Conservation (phyloP, 2,797 vertebrate species). For the Coregonus suidteri region DNA sequence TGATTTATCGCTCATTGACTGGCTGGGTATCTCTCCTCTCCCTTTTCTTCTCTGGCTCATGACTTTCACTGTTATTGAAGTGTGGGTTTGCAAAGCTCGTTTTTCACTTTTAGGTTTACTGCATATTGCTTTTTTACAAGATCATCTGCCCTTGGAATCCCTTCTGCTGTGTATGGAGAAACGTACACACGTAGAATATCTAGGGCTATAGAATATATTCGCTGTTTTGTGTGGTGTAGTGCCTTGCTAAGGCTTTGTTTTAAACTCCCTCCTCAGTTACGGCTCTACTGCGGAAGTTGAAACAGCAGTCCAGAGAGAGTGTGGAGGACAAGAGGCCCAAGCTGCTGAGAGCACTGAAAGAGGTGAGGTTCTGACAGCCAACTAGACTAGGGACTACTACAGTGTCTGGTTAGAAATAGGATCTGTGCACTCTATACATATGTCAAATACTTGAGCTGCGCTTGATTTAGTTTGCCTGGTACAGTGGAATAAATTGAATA, state of each 20-base stretch:
- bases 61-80: not conserved
- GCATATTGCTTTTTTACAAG: not conserved
- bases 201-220: not conserved
- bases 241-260: not conserved
- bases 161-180: not conserved
- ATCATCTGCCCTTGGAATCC: not conserved
- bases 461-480: not conserved
- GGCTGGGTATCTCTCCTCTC: not conserved
- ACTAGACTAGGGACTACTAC: not conserved
- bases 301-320: constrained; percentile 96
- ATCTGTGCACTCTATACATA: not conserved
- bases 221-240: not conserved
- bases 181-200: not conserved
- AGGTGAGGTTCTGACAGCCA: constrained; percentile 74
- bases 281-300: constrained; percentile 92
- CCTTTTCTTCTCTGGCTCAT: not conserved
- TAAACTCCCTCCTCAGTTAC: constrained; percentile 77
- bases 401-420: not conserved
- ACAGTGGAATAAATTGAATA: not conserved
- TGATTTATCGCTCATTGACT: not conserved
- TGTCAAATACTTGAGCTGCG: not conserved
- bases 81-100: not conserved
- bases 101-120: not conserved
- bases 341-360: constrained; percentile 91
- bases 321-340: constrained; percentile 96